These are phyloP conservation scores for Nemurella pictetii DNA, from an alignment of 2,888 invertebrate genomes.

Conservation along the genomic window DNA sequence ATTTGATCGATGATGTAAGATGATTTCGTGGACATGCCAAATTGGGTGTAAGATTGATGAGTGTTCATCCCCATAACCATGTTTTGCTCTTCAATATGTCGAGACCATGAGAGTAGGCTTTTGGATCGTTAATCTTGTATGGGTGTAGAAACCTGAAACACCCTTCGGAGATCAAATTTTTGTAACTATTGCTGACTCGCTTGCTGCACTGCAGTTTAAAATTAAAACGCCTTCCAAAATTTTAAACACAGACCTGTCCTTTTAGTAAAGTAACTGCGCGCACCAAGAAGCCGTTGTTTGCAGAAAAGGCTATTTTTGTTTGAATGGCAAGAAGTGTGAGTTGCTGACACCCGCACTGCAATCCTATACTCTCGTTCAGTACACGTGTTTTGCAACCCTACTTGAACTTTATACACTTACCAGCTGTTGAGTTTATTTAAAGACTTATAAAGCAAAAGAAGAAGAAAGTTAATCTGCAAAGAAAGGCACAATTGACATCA, in stretches of 20 bases:
- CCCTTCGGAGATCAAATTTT: background rate
- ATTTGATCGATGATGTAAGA: background rate
- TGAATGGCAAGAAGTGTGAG: background rate
- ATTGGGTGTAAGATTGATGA: background rate
- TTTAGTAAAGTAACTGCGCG: too few relatives aligned
- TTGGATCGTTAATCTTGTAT: slow-evolving; percentile 2
- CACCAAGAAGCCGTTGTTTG: background rate
- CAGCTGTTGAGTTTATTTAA: background rate
- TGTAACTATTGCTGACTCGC: background rate
- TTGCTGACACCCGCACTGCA: background rate
- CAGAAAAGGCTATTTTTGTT: background rate
- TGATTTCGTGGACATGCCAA: background rate
- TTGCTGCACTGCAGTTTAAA: background rate
- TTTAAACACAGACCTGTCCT: background rate
- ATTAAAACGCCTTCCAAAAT: background rate
- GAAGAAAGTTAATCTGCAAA: too few relatives aligned
- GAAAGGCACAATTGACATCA: too few relatives aligned
- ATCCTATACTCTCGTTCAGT: too few relatives aligned
- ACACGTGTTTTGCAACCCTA: too few relatives aligned
- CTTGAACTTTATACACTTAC: background rate
- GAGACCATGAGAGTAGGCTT: background rate
- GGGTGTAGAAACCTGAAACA: background rate
- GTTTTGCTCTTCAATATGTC: slow-evolving; percentile 2
- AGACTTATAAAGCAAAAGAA: too few relatives aligned
- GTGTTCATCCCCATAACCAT: slow-evolving; percentile 8